Evolutionary conservation across 2,797 vertebrate genomes (phyloP), one percentile per base, ranked within the genome.

Genomic region (Gymnothorax javanicus): DNA sequence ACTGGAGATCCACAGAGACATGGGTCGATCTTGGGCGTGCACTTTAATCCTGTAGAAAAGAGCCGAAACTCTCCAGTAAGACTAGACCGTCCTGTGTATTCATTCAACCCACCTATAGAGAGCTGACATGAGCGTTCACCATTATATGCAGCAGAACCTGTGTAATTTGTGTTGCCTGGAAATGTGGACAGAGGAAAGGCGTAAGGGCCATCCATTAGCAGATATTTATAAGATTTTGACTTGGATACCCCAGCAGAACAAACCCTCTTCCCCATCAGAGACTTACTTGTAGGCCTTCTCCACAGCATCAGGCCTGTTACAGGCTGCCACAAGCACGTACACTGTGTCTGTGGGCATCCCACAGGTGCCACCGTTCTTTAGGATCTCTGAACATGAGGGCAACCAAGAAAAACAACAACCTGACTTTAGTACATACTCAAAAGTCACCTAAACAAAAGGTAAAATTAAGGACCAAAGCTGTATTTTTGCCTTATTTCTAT

Each of bases 291-390:
- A 97, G 82, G 97, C 97, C 90, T 96, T 97, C 90, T 97, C 92
- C 23, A 98, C 97, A 0, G 97, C 97, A 0, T 97, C 95, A 0
- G 97, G 97, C 9, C 96, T 95, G 91, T 94, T 97, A 90, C 97
- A 98, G 71, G 97, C 97, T 4, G 97, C 97, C 87, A 97, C 97
- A 43, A 98, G 94, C 89, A 98, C 97, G 0, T 98, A 98, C 85
- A 98, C 97, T 0, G 97, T 98, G 90, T 98, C 97, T 0, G 97
- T 98, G 43, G 97, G 97, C 93, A 98, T 96, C 86, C 97, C 97
- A 60, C 97, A 97, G 81, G 95, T 96, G 17, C 97, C 97, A 0
- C 97, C 97, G 0, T 93, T 96, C 94, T 95, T 97, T 96, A 98
- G 96, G 90, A 98, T 97, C 86, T 97, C 97, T 98, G 92, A 84